Evolutionary conservation across 2,888 invertebrate species (phyloP).

Genomic region (Amitus sp.): DNA sequence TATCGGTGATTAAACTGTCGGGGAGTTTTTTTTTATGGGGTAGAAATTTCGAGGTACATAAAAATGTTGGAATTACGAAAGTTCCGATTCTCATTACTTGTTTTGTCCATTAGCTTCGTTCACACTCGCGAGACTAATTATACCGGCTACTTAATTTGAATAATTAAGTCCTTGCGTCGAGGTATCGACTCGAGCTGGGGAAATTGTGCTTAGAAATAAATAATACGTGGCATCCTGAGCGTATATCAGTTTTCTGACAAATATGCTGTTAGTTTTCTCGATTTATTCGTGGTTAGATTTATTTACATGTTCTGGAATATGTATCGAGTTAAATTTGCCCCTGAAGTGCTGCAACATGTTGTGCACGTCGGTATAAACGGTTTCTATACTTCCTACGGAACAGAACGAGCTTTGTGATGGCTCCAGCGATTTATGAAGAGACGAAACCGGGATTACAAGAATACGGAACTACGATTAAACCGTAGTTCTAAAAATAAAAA

Average conservation of each 20-base stretch:
- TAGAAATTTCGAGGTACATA: neutral
- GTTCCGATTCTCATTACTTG: no score
- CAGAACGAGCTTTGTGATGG: neutral
- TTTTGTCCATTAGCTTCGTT: conserved; percentile 8
- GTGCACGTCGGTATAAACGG: neutral
- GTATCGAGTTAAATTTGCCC: neutral
- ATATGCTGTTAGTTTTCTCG: neutral
- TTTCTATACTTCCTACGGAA: no score
- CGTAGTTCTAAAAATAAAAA: neutral
- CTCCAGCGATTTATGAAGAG: neutral
- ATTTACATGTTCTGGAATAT: neutral
- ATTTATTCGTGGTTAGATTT: neutral
- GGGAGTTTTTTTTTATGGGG: neutral
- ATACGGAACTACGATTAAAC: neutral
- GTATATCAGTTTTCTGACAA: neutral
- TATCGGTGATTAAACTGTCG: neutral
- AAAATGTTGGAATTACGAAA: neutral
- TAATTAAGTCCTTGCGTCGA: conserved; percentile 13
- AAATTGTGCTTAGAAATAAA: conserved; percentile 9
- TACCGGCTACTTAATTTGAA: conserved; percentile 11
- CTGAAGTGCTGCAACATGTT: neutral
- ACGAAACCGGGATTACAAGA: neutral
- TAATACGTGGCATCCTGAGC: conserved; percentile 1
- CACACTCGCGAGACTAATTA: conserved; percentile 9
- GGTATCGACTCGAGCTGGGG: conserved; percentile 1